A percentile compares a stretch with the other conserved stretches of the same genome.
These are phyloP conservation scores for Melanargia galathea DNA, from an alignment of 2,888 invertebrate species.

Conservation along the genomic window DNA sequence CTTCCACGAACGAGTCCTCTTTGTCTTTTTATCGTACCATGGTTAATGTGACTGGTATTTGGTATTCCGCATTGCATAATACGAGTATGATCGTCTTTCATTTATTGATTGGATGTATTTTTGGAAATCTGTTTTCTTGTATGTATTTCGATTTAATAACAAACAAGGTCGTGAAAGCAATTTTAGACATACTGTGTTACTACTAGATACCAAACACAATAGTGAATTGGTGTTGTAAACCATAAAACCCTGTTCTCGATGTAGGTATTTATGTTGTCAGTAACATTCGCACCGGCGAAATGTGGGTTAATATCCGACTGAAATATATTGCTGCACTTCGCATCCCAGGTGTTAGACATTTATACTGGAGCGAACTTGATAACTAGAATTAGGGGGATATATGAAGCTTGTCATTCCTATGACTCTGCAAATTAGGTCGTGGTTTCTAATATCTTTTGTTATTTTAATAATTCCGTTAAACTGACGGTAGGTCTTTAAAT, in stretches of 20 bases:
- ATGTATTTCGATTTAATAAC: not conserved
- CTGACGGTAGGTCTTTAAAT: too few relatives aligned
- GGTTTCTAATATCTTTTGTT: not conserved
- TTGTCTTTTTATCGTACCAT: constrained; percentile 9
- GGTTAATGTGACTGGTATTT: constrained; percentile 1
- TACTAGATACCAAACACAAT: constrained; percentile 1
- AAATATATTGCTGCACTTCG: constrained; percentile 17
- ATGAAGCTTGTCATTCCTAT: constrained; percentile 5
- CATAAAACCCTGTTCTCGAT: constrained; percentile 1
- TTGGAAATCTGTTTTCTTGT: not conserved
- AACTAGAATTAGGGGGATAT: constrained; percentile 1
- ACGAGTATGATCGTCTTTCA: not conserved
- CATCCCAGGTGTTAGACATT: constrained; percentile 20
- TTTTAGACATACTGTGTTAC: not conserved
- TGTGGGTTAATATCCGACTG: constrained; percentile 24
- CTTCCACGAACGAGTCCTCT: constrained; percentile 2
- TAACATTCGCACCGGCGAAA: constrained; percentile 16
- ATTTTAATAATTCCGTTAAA: too few relatives aligned
- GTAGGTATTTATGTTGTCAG: constrained; percentile 14
- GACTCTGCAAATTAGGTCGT: not conserved
- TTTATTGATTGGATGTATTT: too few relatives aligned
- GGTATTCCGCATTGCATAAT: constrained; percentile 6
- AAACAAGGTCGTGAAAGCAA: not conserved
- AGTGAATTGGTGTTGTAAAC: not conserved
- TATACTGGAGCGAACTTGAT: constrained; percentile 14